Evolutionary conservation across 2,113 vertebrate genomes (phyloP), one percentile per base, ranked within the genome.

Genomic region (Cisticola juncidis): DNA sequence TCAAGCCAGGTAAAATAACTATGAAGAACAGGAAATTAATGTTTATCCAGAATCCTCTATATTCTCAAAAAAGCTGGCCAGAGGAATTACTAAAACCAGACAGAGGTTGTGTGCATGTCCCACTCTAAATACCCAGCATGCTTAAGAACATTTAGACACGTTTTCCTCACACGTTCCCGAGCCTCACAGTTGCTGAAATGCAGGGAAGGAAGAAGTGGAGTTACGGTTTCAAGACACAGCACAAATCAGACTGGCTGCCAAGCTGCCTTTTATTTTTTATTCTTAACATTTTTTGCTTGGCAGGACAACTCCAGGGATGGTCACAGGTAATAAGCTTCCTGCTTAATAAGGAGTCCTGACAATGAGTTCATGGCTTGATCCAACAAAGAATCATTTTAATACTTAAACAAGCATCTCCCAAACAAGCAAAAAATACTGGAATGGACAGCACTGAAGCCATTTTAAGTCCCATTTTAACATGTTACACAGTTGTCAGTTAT

Each of bases 1-100:
- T 93, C 69, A 95, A 61, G 17, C 11, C 57, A 88, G 31, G 36
- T 81, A 53, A 90, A 95, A 94, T 77, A 95, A 64, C 69, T 66
- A 51, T 19, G 22, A 91, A 60, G 18, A 51, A 78, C 28, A 77
- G 44, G 40, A 90, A 91, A 72, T 57, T 74, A 92, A 81, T 50
- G 9, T 69, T 92, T 82, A 90, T 73, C 58, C 57, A 88, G 19
- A 69, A 12, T 94, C 61, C 40, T 72, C 36, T 57, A 71, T 73
- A 81, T 40, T 91, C 62, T 68, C 29, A 48, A 58, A 86, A 90
- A 87, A 77, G 14, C n/a, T 72, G 72, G 7, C 36, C 48, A 54
- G 33, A 35, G 17, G 50, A 36, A 48, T 62, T 81, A 74, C 10
- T 57, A 82, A 91, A 79, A 73, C 61, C 50, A 86, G 26, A 6